Percentiles rank a stretch among this genome's conserved stretches.
phyloP scores from a whole-genome alignment of 2,113 vertebrate species.

The Podarcis muralis region DNA sequence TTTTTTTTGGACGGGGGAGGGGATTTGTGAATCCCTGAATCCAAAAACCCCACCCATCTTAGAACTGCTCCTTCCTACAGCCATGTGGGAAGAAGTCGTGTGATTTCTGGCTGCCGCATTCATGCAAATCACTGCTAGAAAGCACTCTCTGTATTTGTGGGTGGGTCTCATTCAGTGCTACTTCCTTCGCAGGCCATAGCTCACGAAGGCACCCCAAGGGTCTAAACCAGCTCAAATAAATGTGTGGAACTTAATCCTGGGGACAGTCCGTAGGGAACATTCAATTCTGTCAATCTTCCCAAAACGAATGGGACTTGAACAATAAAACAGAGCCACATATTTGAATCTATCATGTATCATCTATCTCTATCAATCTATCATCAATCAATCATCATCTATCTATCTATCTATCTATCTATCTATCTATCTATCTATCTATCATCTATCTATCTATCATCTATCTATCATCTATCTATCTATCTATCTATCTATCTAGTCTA shows the following conservation, averaged over 20 bases:
- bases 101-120: background rate
- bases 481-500: too few species aligned
- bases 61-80: background rate
- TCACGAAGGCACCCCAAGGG: background rate
- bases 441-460: too few species aligned
- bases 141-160: background rate
- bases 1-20: too few species aligned
- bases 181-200: background rate
- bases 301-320: background rate
- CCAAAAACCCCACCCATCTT: background rate
- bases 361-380: too few species aligned
- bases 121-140: background rate
- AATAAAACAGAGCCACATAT: background rate
- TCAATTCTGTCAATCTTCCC: background rate
- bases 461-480: too few species aligned
- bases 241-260: background rate
- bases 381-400: too few species aligned
- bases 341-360: too few species aligned
- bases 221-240: background rate
- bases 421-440: too few species aligned
- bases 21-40: background rate
- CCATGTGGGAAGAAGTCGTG: background rate
- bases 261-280: background rate
- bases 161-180: background rate
- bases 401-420: too few species aligned